Evolutionary conservation across 2,797 vertebrate species (phyloP).

Genomic region (Sebastes variabilis): DNA sequence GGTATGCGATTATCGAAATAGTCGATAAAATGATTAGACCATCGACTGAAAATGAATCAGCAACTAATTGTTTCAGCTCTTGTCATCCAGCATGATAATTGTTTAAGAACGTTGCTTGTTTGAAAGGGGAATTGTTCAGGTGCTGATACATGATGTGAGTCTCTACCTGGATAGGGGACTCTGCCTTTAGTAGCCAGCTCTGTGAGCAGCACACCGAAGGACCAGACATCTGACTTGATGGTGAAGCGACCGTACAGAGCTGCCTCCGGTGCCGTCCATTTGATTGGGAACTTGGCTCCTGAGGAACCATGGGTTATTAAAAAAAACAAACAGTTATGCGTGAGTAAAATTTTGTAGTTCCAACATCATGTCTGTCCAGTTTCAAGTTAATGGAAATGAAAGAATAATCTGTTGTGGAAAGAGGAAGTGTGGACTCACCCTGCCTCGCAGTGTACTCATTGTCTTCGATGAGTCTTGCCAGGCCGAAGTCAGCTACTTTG

Average conservation of each 20-base stretch:
- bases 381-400: not conserved
- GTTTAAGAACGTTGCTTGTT: not conserved
- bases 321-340: not conserved
- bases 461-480: slow-evolving; percentile 96
- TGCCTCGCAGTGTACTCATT: slow-evolving; percentile 97
- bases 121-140: not conserved
- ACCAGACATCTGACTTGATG: slow-evolving; percentile 98
- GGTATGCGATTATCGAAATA: too few species aligned
- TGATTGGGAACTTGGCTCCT: slow-evolving; percentile 98
- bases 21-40: too few species aligned
- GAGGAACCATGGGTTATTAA: not conserved
- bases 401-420: not conserved
- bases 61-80: not conserved
- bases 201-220: slow-evolving; percentile 94
- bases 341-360: not conserved
- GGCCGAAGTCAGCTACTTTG: slow-evolving; percentile 95
- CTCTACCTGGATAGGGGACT: slow-evolving; percentile 94
- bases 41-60: not conserved
- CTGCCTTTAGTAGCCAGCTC: slow-evolving; percentile 97
- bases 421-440: slow-evolving; percentile 76
- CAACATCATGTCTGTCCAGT: not conserved
- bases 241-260: slow-evolving; percentile 96
- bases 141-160: too few species aligned
- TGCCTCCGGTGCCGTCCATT: slow-evolving; percentile 96
- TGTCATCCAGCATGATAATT: not conserved